A percentile compares a stretch with the other conserved stretches of the same genome.
phyloP scores from a whole-genome alignment of 2,113 vertebrate genomes.

The Gila orcuttii region DNA sequence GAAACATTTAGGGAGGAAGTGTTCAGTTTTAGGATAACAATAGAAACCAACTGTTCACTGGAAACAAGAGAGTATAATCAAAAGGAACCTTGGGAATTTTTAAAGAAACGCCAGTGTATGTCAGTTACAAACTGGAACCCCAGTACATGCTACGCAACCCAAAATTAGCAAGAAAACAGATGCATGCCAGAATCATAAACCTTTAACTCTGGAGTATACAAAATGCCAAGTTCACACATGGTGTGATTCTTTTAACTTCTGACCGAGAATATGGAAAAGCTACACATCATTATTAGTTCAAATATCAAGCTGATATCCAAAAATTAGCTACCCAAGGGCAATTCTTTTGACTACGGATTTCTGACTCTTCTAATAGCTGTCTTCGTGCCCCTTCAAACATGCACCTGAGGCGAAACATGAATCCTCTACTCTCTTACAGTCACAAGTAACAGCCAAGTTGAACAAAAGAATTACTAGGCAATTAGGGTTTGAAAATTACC shows the following conservation, averaged over 20 bases:
- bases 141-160: background rate
- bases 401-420: constrained; percentile 52
- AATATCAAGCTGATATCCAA: constrained; percentile 33
- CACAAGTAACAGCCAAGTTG: constrained; percentile 46
- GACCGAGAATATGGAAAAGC: background rate
- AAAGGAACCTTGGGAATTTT: constrained; percentile 62
- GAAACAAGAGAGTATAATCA: constrained; percentile 62
- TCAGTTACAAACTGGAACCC: constrained; percentile 15
- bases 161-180: background rate
- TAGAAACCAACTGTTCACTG: constrained; percentile 62
- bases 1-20: constrained; percentile 52
- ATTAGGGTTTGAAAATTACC: constrained; percentile 54
- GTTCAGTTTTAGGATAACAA: constrained; percentile 63
- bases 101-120: background rate
- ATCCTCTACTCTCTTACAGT: constrained; percentile 48
- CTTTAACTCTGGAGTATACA: background rate
- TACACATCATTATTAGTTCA: background rate
- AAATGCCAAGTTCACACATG: background rate
- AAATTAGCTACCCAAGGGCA: constrained; percentile 34
- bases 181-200: background rate
- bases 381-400: constrained; percentile 43
- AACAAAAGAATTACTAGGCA: constrained; percentile 54
- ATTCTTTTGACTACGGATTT: constrained; percentile 55
- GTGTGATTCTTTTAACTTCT: constrained; percentile 15
- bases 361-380: constrained; percentile 25